These are phyloP conservation scores for Taphrorychus bicolor DNA, from an alignment of 2,888 invertebrate genomes.

Conservation along the genomic window DNA sequence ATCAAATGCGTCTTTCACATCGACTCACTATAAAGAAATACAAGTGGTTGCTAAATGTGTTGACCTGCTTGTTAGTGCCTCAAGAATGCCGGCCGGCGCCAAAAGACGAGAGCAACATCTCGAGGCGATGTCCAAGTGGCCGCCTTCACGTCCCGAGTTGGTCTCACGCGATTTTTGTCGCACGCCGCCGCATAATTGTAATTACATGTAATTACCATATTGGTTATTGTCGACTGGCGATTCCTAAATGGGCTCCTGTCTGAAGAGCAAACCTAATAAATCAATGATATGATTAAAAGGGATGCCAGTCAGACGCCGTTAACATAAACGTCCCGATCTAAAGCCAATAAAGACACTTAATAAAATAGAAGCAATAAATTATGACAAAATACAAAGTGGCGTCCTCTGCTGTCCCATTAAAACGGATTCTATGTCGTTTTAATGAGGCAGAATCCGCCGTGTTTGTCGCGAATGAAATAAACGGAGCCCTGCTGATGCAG, in stretches of 20 bases:
- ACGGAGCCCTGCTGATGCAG: not conserved
- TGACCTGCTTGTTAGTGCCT: constrained; percentile 23
- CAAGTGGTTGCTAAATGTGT: constrained; percentile 17
- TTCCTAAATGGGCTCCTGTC: not conserved
- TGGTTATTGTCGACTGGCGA: not conserved
- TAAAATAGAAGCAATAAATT: not conserved
- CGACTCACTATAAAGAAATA: not conserved
- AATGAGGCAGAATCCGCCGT: not conserved
- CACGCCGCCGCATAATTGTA: not conserved
- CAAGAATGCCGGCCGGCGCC: constrained; percentile 30
- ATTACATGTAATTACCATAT: too few species aligned
- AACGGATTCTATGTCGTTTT: not conserved
- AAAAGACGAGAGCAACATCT: constrained; percentile 18
- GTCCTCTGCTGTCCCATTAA: not conserved
- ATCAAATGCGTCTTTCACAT: too few species aligned
- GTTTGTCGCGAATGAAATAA: not conserved
- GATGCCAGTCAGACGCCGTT: not conserved
- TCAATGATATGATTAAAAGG: not conserved
- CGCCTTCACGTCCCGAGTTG: constrained; percentile 11
- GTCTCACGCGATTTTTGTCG: constrained; percentile 11
- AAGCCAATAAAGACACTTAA: not conserved
- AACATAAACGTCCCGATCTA: not conserved
- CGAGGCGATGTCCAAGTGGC: constrained; percentile 17
- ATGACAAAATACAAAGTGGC: not conserved
- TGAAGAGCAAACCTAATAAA: not conserved